Evolutionary conservation across 2,113 vertebrate species (phyloP), one percentile per base, ranked within the genome.

Genomic region (Orientallactaga bullata): DNA sequence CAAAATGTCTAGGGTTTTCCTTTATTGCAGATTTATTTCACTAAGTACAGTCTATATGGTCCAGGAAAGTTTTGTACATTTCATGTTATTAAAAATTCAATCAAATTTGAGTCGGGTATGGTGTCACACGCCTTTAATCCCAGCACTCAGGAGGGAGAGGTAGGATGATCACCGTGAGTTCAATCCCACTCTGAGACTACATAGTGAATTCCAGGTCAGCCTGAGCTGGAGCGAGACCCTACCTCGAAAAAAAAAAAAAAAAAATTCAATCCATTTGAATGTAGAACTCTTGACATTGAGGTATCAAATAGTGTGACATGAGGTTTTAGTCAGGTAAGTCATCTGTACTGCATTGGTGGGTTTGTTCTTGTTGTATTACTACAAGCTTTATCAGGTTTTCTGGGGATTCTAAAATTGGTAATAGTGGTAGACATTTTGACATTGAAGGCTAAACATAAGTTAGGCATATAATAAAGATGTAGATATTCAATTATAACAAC

Each of bases 201-300:
- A n/a, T n/a, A n/a, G n/a, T n/a, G n/a, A n/a, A n/a, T n/a, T n/a
- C n/a, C n/a, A n/a, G n/a, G n/a, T n/a, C n/a, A n/a, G n/a, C n/a
- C n/a, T n/a, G n/a, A n/a, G n/a, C n/a, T n/a, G n/a, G n/a, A n/a
- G n/a, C n/a, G n/a, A n/a, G n/a, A n/a, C n/a, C n/a, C n/a, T n/a
- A n/a, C n/a, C n/a, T n/a, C n/a, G n/a, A n/a, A n/a, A n/a, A n/a
- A n/a, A n/a, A n/a, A n/a, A n/a, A n/a, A n/a, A n/a, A n/a, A n/a
- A n/a, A n/a, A n/a, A n/a, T n/a, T n/a, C 12, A 51, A 51, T 12
- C 51, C 60, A 79, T 95, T 89, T 85, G 51, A 86, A 95, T 71
- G 73, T 58, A 51, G 32, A 20, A 73, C 37, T 23, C 17, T 88
- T 90, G 55, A 61, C 58, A 86, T 85, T 94, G 88, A 94, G 88